Base-by-base conservation (phyloP, 2,888 invertebrate genomes). In the Mermis nigrescens region DNA sequence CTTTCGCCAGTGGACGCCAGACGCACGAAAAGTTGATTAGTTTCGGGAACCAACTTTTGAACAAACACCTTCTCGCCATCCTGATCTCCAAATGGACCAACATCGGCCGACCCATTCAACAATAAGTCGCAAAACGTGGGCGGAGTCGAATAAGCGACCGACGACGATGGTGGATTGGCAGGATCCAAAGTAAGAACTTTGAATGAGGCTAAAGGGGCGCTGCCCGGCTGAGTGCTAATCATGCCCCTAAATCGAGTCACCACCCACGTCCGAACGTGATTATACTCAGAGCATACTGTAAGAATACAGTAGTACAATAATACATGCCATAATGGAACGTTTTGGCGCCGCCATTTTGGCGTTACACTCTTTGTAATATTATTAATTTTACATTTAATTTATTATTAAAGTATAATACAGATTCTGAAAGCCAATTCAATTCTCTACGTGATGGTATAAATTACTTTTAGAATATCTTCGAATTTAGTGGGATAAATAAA, bases 171-270 rank as follows among this genome's bases (percentile, higher is more conserved):
- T 38, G 38, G 38, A 12, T 48, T 4, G 12, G 76, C 73, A 61
- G 80, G 79, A 65, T 85, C 84, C 32, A 91, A 73, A 0, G 88
- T 85, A n/a, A 90, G 79, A 61, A 92, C 86, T 76, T 94, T 94
- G 76, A 94, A 98, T 4, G 92, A 92, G 0, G 95, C 91, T 67
- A 94, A 84, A 1, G 94, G 91, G 48, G 90, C 91, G 4, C 92
- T 91, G 2, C 95, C 95, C 0, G 95, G 98, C 74, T 98, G 95
- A 0, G 95, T 98, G 48, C 90, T 92, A 64, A 98, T 88, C 92
- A 95, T 94, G 7, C 95, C 94, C 46, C 94, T 80, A 75, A 98
- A 98, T 62, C 95, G 80, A 0, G 91, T 94, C 54, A 98, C 87
- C 27, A 86, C 83, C 95, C 95, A 98, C 57, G 90, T 90, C 29